Conservation (phyloP, 2,888 invertebrate genomes). For the Baronia brevicornis region DNA sequence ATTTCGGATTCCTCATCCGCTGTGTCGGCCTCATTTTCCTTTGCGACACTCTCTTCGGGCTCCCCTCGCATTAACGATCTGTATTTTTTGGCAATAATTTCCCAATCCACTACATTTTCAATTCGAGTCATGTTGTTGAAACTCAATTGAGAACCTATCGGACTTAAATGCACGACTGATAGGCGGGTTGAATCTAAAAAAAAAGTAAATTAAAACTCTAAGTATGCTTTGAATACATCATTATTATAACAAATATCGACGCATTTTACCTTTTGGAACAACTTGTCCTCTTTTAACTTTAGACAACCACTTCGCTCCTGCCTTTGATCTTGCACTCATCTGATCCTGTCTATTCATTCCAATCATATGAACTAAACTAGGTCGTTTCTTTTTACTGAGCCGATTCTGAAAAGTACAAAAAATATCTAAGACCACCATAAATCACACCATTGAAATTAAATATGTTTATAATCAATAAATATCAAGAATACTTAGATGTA, state of each 20-base stretch:
- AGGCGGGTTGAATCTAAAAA: constrained; percentile 82
- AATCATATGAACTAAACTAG: constrained; percentile 90
- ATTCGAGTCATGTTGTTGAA: constrained; percentile 87
- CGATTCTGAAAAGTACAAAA: constrained; percentile 63
- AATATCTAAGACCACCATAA: not conserved
- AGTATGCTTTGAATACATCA: not conserved
- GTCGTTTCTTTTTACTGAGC: constrained; percentile 82
- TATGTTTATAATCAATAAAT: not conserved
- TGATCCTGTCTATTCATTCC: constrained; percentile 80
- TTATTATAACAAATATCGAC: not conserved
- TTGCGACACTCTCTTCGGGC: constrained; percentile 48
- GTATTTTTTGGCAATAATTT: constrained; percentile 91
- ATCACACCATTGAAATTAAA: not conserved
- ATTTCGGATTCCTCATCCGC: constrained; percentile 60
- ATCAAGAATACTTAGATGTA: too few species aligned
- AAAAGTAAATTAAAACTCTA: not conserved
- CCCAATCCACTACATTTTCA: constrained; percentile 94
- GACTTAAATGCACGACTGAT: constrained; percentile 87
- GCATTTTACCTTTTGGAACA: constrained; percentile 78
- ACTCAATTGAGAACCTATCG: constrained; percentile 88
- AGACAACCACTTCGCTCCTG: constrained; percentile 91
- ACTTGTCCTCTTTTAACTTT: constrained; percentile 91
- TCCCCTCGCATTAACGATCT: constrained; percentile 78
- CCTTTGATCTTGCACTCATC: constrained; percentile 88
- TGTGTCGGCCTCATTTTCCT: constrained; percentile 56